Conservation (phyloP, 2,888 invertebrate species). For the Drosophila percnosoma region DNA sequence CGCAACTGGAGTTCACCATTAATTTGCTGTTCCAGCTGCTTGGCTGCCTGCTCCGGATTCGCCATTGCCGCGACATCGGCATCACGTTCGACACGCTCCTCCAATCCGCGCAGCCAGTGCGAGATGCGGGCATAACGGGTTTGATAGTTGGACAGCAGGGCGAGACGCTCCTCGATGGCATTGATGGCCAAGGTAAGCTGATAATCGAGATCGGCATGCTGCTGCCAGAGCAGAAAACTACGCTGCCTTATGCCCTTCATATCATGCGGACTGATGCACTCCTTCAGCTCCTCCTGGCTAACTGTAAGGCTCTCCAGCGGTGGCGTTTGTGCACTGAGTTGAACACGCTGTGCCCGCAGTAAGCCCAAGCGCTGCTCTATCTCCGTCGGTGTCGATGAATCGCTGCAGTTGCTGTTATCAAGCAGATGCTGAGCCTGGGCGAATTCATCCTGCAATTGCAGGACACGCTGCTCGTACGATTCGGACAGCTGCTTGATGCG, state of each 20-base stretch:
- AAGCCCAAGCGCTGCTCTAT: slow-evolving; percentile 88
- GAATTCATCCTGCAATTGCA: slow-evolving; percentile 87
- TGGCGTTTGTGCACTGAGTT: slow-evolving; percentile 84
- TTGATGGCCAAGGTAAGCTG: slow-evolving; percentile 90
- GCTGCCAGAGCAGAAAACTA: slow-evolving; percentile 91
- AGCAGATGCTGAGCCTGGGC: slow-evolving; percentile 88
- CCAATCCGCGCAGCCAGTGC: slow-evolving; percentile 90
- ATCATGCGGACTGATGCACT: slow-evolving; percentile 93
- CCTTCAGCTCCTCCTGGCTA: slow-evolving; percentile 92
- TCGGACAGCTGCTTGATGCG: slow-evolving; percentile 88
- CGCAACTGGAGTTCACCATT: slow-evolving; percentile 91
- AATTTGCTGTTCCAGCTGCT: slow-evolving; percentile 90
- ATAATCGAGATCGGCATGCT: slow-evolving; percentile 92
- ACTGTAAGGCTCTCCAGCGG: slow-evolving; percentile 90
- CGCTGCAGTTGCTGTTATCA: slow-evolving; percentile 85
- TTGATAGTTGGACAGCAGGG: slow-evolving; percentile 90
- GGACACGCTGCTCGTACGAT: slow-evolving; percentile 88
- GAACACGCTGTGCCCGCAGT: slow-evolving; percentile 87
- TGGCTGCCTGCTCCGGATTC: slow-evolving; percentile 90
- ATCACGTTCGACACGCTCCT: slow-evolving; percentile 88
- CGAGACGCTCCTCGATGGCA: slow-evolving; percentile 90
- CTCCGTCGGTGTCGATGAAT: slow-evolving; percentile 86
- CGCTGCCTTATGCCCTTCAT: slow-evolving; percentile 92
- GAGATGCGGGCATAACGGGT: slow-evolving; percentile 88
- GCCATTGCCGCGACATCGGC: slow-evolving; percentile 86